Evolutionary conservation across 2,113 vertebrate genomes (phyloP).

Genomic region (Eurypyga helias): DNA sequence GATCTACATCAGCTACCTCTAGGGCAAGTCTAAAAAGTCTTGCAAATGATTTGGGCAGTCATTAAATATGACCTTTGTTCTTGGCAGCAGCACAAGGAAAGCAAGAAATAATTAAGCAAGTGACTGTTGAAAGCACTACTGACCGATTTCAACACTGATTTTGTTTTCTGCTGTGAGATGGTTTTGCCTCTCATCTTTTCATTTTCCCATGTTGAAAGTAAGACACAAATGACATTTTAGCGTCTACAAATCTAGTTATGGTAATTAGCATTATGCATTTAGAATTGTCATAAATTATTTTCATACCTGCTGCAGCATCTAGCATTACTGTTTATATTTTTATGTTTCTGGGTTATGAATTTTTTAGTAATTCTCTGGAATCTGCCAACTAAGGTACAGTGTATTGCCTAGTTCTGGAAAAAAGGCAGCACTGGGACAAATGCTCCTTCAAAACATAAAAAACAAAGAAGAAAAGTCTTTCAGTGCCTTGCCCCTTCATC

Average conservation of each 20-base stretch:
- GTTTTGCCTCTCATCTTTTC: constrained; percentile 23
- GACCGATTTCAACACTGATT: constrained; percentile 26
- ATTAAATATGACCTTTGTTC: constrained; percentile 55
- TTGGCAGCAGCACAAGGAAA: constrained; percentile 52
- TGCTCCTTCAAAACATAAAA: not conserved
- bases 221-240: constrained; percentile 7
- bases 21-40: constrained; percentile 1
- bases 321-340: constrained; percentile 48
- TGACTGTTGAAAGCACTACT: constrained; percentile 25
- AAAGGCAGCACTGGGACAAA: not conserved
- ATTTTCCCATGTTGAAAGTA: constrained; percentile 17
- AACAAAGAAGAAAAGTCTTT: not conserved
- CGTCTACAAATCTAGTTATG: not conserved
- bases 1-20: not conserved
- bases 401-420: not conserved
- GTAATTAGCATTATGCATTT: constrained; percentile 55
- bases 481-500: not conserved
- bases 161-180: constrained; percentile 16
- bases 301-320: not conserved
- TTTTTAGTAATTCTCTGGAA: constrained; percentile 46
- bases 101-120: constrained; percentile 51
- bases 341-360: constrained; percentile 57
- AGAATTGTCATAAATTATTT: constrained; percentile 43
- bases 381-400: constrained; percentile 48
- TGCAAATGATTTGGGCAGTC: constrained; percentile 24